Evolutionary conservation across 30 jellyfish, hydroid and myxozoan species (phyloP), one percentile per base, ranked within the genome.

Genomic region (Sanderia malayensis): DNA sequence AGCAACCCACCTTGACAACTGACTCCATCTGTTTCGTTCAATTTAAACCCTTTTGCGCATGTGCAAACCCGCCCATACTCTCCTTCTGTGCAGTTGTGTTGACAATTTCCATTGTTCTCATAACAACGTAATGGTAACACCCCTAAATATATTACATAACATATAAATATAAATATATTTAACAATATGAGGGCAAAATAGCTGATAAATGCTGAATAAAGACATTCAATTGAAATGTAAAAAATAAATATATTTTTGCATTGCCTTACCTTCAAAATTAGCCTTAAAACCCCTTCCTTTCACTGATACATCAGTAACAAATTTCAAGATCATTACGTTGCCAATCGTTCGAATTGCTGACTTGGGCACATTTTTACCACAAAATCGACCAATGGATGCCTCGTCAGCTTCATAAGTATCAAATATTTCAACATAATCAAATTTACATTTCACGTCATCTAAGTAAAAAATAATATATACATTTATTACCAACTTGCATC

Each of bases 241-340:
- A n/a, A n/a, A n/a, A n/a, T n/a, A n/a, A n/a, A n/a, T n/a, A n/a
- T n/a, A n/a, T n/a, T n/a, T 20, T 71, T 2, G 58, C 33, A 33
- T 20, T 15, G 1, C 2, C 60, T 1, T 17, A 74, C 86, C 86
- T 45, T 74, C 46, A 44, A 53, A 74, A 32, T 41, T 67, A 0
- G 86, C 86, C 34, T 60, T 74, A 70, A 74, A 74, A 20, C 86
- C 86, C 6, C 77, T 72, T 41, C 77, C 77, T 9, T 44, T 74
- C 24, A 60, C 76, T 2, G 86, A 74, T 1, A 13, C 21, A 61
- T 74, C 86, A 44, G 70, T 74, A 1, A 24, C 20, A 30, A 74
- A 74, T 7, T 15, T 33, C 58, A 74, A 0, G 27, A 44, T 18
- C 70, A 74, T 31, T 59, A 4, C 37, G 77, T 61, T 74, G 9